phyloP scores from a whole-genome alignment of 2,113 vertebrate genomes.

The Symphodus melops region DNA sequence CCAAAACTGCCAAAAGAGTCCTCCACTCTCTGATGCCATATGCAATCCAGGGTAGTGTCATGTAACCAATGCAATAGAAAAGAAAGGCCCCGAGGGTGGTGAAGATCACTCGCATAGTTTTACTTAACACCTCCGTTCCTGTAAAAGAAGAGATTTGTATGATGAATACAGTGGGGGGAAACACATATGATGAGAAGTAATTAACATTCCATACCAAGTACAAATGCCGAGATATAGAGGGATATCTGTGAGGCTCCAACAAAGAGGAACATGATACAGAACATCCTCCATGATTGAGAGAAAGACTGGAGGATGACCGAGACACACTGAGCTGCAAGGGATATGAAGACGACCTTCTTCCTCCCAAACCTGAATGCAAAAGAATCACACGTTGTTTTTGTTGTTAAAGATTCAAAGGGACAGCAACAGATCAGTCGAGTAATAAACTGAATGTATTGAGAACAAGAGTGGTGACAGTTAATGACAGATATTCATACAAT shows the following conservation, averaged over 20 bases:
- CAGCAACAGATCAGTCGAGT: background rate
- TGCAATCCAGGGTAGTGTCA: conserved; percentile 90
- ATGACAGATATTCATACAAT: no score
- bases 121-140: conserved; percentile 93
- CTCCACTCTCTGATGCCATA: conserved; percentile 91
- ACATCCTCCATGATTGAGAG: conserved; percentile 90
- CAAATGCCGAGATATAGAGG: conserved; percentile 94
- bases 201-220: conserved; percentile 85
- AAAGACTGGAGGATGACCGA: conserved; percentile 91
- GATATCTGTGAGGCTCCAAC: conserved; percentile 95
- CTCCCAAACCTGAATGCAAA: conserved; percentile 88
- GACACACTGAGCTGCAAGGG: conserved; percentile 88
- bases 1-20: conserved; percentile 87
- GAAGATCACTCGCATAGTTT: conserved; percentile 89
- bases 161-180: background rate
- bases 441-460: no score
- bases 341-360: conserved; percentile 91
- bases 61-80: conserved; percentile 92
- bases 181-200: background rate
- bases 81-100: conserved; percentile 90
- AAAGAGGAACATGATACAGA: conserved; percentile 89
- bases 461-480: no score
- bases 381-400: background rate
- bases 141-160: background rate
- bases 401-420: background rate